Evolutionary conservation across 2,797 vertebrate species (phyloP).

Genomic region (Sus cebifrons): DNA sequence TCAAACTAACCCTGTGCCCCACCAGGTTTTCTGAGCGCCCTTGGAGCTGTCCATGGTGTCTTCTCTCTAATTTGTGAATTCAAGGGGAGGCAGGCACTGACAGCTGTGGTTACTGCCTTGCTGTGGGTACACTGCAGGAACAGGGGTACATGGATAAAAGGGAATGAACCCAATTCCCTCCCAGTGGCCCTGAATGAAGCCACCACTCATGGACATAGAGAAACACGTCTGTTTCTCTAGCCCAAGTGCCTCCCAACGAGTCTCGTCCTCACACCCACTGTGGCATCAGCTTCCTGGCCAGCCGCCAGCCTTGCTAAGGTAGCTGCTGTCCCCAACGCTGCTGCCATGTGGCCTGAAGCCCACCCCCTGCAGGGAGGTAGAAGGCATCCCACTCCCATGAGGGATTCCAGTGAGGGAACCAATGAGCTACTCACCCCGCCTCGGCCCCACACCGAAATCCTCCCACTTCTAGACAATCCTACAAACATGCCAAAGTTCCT

Average conservation of each 20-base stretch:
- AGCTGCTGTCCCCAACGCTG: background rate
- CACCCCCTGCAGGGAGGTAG: background rate
- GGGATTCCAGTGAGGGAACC: background rate
- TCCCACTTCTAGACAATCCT: background rate
- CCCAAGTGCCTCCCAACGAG: too few relatives aligned
- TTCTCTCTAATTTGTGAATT: background rate
- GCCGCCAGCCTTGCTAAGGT: background rate
- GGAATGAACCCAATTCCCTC: background rate
- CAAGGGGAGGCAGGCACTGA: background rate
- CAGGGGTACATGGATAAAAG: background rate
- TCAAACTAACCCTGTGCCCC: background rate
- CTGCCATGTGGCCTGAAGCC: background rate
- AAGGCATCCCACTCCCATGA: background rate
- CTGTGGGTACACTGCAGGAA: background rate
- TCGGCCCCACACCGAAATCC: too few relatives aligned
- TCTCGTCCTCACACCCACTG: background rate
- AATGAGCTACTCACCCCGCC: background rate
- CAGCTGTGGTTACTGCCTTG: background rate
- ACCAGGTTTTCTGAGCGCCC: too few relatives aligned
- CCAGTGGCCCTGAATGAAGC: background rate
- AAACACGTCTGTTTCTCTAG: background rate
- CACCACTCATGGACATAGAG: background rate
- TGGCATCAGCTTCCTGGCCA: background rate
- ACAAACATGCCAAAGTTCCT: background rate
- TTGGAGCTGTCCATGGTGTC: background rate